Evolutionary conservation across 2,888 invertebrate genomes (phyloP), one percentile per base, ranked within the genome.

Genomic region (Bombylius discolor): DNA sequence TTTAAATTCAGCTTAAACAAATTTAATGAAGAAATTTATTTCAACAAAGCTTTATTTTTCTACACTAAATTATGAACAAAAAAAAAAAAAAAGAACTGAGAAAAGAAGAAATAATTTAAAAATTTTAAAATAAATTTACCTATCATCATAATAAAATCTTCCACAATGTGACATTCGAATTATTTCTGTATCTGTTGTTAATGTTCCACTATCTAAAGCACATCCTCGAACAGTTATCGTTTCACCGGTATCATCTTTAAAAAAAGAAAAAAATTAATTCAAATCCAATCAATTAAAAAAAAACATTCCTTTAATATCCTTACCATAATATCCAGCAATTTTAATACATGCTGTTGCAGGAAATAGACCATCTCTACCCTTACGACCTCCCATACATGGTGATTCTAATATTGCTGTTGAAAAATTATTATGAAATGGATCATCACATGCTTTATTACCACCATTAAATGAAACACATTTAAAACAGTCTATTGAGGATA

Each of bases 101-200:
- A 23, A 23, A 23, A 34, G 31, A 52, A 36, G 4, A 46, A 9
- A 23, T 51, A n/a, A 32, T 13, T 33, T 5, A 23, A 33, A 23
- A 34, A n/a, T n/a, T 34, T 36, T 44, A 53, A 53, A 34, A 51
- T 50, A 47, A 64, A 72, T 23, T 73, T 70, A 91, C 88, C 86
- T 84, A 63, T 85, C 83, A 65, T 92, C 84, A 68, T 90, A 95
- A 71, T 87, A 88, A 76, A 97, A 94, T 63, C 90, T 82, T 39
- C 97, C 97, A 71, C 97, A 97, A 73, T 97, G 96, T n/a, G 93
- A 93, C 89, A 94, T 93, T 62, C 97, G 79, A 53, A 96, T 89
- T 59, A 97, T 87, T 77, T 97, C 97, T 0, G 96, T 96, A 74
- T 97, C 96, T 0, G 94, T 93, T 55, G 95, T 97, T 51, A 89